Evolutionary conservation across 2,797 vertebrate genomes (phyloP).

Genomic region (Rhadinocentrus ornatus): DNA sequence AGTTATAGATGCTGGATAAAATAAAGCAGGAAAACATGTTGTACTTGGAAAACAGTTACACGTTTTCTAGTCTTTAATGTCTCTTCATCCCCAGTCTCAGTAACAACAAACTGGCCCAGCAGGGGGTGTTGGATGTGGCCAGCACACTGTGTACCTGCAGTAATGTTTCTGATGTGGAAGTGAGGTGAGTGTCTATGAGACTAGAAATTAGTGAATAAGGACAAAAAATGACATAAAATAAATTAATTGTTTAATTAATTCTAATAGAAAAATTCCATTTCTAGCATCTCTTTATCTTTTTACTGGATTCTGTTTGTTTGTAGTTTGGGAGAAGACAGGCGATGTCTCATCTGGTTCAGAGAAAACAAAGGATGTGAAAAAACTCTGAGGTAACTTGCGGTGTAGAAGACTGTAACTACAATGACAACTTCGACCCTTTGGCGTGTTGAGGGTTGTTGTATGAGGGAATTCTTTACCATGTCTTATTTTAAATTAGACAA

Average conservation of each 20-base stretch:
- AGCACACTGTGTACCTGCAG: conserved; percentile 69
- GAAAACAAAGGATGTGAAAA: conserved; percentile 61
- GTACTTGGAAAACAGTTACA: neutral
- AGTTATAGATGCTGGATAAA: neutral
- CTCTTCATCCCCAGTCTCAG: conserved; percentile 81
- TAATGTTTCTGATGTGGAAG: conserved; percentile 70
- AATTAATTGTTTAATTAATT: neutral
- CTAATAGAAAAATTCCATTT: neutral
- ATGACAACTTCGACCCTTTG: neutral
- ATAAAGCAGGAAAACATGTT: neutral
- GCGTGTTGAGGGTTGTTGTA: neutral
- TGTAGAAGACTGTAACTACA: neutral
- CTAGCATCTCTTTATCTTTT: neutral
- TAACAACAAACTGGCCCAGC: conserved; percentile 82
- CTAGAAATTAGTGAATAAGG: neutral
- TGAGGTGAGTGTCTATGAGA: conserved; percentile 75
- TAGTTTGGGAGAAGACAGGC: conserved; percentile 82
- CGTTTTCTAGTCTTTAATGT: conserved; percentile 3
- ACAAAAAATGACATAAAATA: neutral
- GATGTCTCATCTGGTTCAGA: conserved; percentile 79
- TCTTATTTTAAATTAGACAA: neutral
- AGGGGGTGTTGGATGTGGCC: conserved; percentile 80
- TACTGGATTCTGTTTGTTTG: conserved; percentile 23
- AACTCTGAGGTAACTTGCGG: conserved; percentile 83
- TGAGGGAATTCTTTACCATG: neutral